These are phyloP conservation scores for Anolis carolinensis DNA, from an alignment of 2,113 vertebrate genomes.

Conservation along the genomic window DNA sequence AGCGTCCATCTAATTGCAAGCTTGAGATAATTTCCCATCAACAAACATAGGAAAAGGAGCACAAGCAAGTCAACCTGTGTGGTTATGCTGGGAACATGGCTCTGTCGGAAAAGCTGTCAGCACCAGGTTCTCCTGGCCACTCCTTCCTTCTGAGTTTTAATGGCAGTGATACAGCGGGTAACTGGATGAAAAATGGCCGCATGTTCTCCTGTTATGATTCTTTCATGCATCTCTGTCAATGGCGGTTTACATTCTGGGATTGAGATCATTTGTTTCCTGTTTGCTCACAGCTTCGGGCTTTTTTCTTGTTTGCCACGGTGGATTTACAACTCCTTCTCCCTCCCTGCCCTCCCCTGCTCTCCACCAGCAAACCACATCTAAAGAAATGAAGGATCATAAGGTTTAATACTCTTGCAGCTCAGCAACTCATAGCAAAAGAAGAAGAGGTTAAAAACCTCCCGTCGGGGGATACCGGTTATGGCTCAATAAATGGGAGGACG, in stretches of 20 bases:
- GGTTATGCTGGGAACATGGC: conserved; percentile 50
- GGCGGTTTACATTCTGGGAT: conserved; percentile 76
- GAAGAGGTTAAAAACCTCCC: conserved; percentile 77
- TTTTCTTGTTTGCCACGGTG: conserved; percentile 78
- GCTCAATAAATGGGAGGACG: conserved; percentile 47
- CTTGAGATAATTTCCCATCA: conserved; percentile 88
- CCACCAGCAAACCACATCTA: conserved; percentile 87
- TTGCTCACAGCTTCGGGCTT: conserved; percentile 89
- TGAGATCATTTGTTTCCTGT: conserved; percentile 91
- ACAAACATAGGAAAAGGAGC: conserved; percentile 77
- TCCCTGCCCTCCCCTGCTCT: conserved; percentile 59
- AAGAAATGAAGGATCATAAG: conserved; percentile 88
- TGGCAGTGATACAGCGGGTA: conserved; percentile 57
- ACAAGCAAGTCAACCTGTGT: conserved; percentile 52
- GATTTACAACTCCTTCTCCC: conserved; percentile 81
- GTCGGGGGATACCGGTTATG: conserved; percentile 70
- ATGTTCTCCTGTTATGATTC: conserved; percentile 68
- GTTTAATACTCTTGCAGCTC: conserved; percentile 81
- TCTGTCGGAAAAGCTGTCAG: conserved; percentile 46
- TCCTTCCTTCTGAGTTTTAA: conserved; percentile 10
- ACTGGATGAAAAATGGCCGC: conserved; percentile 72
- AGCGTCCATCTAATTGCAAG: conserved; percentile 91
- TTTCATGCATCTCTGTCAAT: conserved; percentile 77
- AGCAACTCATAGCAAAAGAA: conserved; percentile 54
- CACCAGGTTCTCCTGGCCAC: conserved; percentile 40